Percentiles rank a stretch among this genome's conserved stretches.
Evolutionary conservation across 2,113 vertebrate species (phyloP).

Genomic region (Oreochromis spilurus): DNA sequence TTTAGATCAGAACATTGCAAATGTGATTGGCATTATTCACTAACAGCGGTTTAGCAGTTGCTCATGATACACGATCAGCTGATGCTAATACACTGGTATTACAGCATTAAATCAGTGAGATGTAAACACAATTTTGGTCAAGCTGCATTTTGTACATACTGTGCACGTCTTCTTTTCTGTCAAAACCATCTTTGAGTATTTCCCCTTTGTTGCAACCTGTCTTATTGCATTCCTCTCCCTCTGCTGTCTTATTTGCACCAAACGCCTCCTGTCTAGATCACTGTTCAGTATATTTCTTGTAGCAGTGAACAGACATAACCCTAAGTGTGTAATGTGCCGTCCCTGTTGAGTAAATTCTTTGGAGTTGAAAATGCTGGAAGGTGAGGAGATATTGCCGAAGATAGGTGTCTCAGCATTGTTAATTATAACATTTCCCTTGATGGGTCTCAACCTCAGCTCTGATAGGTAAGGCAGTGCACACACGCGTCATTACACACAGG

Average conservation of each 20-base stretch:
- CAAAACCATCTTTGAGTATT: conserved; percentile 47
- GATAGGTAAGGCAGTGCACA: conserved; percentile 39
- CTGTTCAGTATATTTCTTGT: background rate
- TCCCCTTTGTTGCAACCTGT: conserved; percentile 36
- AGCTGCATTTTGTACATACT: background rate
- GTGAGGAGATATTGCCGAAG: conserved; percentile 13
- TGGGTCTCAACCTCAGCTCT: conserved; percentile 29
- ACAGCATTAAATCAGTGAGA: background rate
- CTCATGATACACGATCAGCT: fast-evolving
- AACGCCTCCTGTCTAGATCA: conserved; percentile 26
- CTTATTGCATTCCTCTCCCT: conserved; percentile 2
- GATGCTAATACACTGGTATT: background rate
- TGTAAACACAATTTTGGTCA: background rate
- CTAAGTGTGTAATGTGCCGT: background rate
- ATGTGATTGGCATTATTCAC: background rate
- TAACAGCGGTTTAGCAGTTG: background rate
- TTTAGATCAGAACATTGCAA: background rate
- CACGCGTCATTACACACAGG: background rate
- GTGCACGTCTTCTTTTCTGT: conserved; percentile 42
- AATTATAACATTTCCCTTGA: conserved; percentile 45
- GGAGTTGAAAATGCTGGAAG: conserved; percentile 13
- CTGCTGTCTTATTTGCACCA: conserved; percentile 20
- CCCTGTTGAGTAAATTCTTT: background rate
- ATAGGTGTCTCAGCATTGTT: conserved; percentile 24
- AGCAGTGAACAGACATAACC: background rate